A percentile compares a stretch with the other conserved stretches of the same genome.
Conservation (phyloP, 2,797 vertebrate genomes). For the Vespertilio murinus region DNA sequence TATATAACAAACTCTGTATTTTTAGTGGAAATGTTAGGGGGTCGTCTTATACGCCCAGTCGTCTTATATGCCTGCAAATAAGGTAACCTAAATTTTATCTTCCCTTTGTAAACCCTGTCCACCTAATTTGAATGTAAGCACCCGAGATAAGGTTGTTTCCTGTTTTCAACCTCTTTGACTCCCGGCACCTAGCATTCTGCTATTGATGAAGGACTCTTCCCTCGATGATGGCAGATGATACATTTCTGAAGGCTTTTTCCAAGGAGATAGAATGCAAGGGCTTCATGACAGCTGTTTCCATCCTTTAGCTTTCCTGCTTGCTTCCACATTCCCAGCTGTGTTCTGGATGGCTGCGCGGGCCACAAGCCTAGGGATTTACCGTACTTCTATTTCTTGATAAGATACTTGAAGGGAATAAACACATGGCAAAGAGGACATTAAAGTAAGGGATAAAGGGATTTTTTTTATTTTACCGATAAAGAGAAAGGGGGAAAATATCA, state of each 20-base stretch:
- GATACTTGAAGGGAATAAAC: constrained; percentile 74
- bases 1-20: too few relatives aligned
- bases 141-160: constrained; percentile 30
- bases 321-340: constrained; percentile 77
- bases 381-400: constrained; percentile 78
- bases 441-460: constrained; percentile 73
- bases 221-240: constrained; percentile 20
- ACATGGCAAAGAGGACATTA: constrained; percentile 73
- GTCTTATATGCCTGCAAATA: too few relatives aligned
- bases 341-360: constrained; percentile 52
- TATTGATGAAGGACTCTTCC: not conserved
- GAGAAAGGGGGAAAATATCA: constrained; percentile 64
- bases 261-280: constrained; percentile 50
- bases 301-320: constrained; percentile 59
- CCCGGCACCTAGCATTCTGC: not conserved
- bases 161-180: constrained; percentile 38
- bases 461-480: constrained; percentile 65
- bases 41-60: too few relatives aligned
- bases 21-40: too few relatives aligned
- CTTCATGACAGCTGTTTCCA: constrained; percentile 70
- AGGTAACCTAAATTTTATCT: constrained; percentile 52
- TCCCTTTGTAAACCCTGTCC: not conserved
- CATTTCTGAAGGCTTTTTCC: constrained; percentile 43
- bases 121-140: constrained; percentile 16
- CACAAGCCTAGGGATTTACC: constrained; percentile 77